Evolutionary conservation across 2,888 invertebrate genomes (phyloP), one percentile per base, ranked within the genome.

Genomic region (Thereva nobilitata): DNA sequence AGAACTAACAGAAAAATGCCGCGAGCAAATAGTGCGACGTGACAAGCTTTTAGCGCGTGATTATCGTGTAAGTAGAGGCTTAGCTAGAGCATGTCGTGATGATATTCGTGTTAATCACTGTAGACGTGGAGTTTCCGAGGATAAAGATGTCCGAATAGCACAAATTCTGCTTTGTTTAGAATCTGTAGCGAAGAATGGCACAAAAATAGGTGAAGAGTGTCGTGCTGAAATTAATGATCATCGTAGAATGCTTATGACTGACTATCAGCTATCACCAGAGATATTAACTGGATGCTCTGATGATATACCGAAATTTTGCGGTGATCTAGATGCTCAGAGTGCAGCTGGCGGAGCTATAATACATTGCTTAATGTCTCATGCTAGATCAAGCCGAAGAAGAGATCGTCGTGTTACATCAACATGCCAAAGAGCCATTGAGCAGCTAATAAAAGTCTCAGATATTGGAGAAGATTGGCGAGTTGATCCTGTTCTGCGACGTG

Each of bases 381-480:
- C 92, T 1, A 86, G 90, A 73, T 84, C 86, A 1, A 84, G 86
- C 42, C 74, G 76, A 1, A 75, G 75, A n/a, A 86, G 85, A 74
- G 87, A 87, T 6, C 85, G 86, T 74, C 83, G 89, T 71, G 87
- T 94, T 38, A 86, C 88, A 42, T 78, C 85, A 12, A 82, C 83
- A 57, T 95, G 95, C 75, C 87, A 89, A 77, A 86, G 89, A 76
- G 91, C 93, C 61, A 79, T 97, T 68, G 92, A 94, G 80, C 83
- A 84, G 44, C 81, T 97, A 50, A 84, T 97, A 3, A 90, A 91
- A 81, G 89, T 93, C 74, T 89, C 93, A 4, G 96, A 98, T 80
- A 91, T 89, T n/a, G 97, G 92, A 1, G 93, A 94, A 81, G 95
- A 97, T 81, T 96, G 96, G 92, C 86, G 93, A 73, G 93, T 97